Conservation (phyloP, 2,888 invertebrate species). For the Agrilus mali region DNA sequence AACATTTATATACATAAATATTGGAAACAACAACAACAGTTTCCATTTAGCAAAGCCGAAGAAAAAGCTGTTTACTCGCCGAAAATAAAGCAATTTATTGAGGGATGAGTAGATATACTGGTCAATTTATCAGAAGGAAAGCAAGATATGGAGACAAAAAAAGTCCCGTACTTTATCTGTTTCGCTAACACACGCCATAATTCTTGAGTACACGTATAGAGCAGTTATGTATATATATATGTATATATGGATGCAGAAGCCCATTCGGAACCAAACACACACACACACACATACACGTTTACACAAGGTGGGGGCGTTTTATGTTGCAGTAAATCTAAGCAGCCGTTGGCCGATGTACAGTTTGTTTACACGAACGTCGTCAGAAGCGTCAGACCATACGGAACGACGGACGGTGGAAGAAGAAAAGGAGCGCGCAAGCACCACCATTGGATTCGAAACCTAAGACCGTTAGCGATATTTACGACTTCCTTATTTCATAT, state of each 20-base stretch:
- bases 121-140: too few relatives aligned
- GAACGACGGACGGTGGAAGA: neutral
- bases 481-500: slow-evolving; percentile 8
- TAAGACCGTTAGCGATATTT: slow-evolving; percentile 13
- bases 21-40: too few relatives aligned
- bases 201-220: neutral
- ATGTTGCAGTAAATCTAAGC: slow-evolving; percentile 29
- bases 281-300: neutral
- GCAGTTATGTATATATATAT: neutral
- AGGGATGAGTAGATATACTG: too few relatives aligned
- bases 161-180: neutral
- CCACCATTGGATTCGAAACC: slow-evolving; percentile 9
- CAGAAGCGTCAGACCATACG: too few relatives aligned
- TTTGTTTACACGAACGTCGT: slow-evolving; percentile 26
- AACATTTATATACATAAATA: too few relatives aligned
- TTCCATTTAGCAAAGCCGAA: too few relatives aligned
- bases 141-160: too few relatives aligned
- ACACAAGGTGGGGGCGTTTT: slow-evolving; percentile 24
- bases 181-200: neutral
- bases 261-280: neutral
- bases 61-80: too few relatives aligned
- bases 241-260: neutral
- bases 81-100: too few relatives aligned
- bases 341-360: slow-evolving; percentile 28
- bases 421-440: neutral